Conservation (phyloP, 1,140 invertebrate species). For the Saccostrea cuccullata region DNA sequence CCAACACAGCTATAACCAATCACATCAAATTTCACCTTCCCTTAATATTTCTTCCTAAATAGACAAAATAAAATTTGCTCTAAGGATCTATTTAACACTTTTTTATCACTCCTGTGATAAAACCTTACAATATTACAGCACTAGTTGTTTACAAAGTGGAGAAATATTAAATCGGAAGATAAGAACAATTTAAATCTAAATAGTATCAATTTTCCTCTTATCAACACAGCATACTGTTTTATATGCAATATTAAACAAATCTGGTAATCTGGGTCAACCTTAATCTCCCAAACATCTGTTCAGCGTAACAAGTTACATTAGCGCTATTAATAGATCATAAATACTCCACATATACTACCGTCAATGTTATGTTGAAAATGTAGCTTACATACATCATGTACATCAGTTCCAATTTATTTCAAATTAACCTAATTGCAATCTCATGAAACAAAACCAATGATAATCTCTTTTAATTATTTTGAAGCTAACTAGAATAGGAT, state of each 20-base stretch:
- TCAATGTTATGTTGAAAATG: not conserved
- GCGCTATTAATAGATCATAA: not conserved
- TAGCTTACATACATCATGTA: not conserved
- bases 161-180: not conserved
- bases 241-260: constrained; percentile 5
- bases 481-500: no score
- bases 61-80: no score
- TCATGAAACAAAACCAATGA: no score
- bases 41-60: no score
- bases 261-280: not conserved
- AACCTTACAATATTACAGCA: not conserved
- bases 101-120: not conserved
- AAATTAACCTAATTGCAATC: not conserved
- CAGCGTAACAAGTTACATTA: not conserved
- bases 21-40: no score
- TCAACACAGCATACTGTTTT: not conserved
- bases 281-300: not conserved
- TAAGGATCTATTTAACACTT: not conserved
- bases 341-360: not conserved
- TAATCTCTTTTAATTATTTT: no score
- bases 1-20: no score
- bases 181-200: not conserved
- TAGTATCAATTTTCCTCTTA: constrained; percentile 10
- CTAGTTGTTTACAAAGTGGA: not conserved
- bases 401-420: not conserved